Evolutionary conservation across 2,113 vertebrate genomes (phyloP), one percentile per base, ranked within the genome.

Genomic region (Reinhardtius hippoglossoides): DNA sequence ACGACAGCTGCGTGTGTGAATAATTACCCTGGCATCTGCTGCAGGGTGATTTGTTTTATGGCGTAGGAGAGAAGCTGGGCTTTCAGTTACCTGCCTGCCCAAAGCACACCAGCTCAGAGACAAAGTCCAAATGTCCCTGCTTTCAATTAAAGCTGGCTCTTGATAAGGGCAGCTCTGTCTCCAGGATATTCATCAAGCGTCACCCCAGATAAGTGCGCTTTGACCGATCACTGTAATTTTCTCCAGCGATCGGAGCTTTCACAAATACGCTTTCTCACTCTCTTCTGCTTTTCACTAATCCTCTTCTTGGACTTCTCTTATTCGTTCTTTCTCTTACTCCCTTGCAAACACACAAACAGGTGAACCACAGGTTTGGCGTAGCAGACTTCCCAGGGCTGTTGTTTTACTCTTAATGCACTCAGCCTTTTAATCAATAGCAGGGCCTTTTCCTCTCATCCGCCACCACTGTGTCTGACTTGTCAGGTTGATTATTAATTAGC

Each of bases 131-230:
- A 92, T 89, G 87, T 87, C 90, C 89, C 89, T 37, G 59, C 88
- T 93, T 94, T 58, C 92, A 89, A 94, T 95, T 94, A 93, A 89
- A 87, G 83, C 81, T 5, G n/a, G 75, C 82, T 83, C 74, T 89
- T 88, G 90, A 92, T 93, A 91, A 92, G 91, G 91, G 83, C 89
- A 75, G 75, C 57, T 62, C 84, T 88, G 87, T 88, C 91, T 86
- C 75, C 68, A 12, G 90, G 89, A 92, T 92, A 88, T 93, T 92
- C 91, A 94, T 95, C 90, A 88, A 82, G 81, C 61, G 67, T 89
- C 80, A 58, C 76, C 78, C 15, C 63, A 62, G 87, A 92, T 92
- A 90, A 83, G 85, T 80, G 74, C 5, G 61, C 81, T 71, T 71
- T 91, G 91, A 91, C 90, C 74, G 77, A 85, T 89, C 66, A 83